A percentile compares a stretch with the other conserved stretches of the same genome.
Evolutionary conservation across 2,888 invertebrate species (phyloP).

Genomic region (Zele albiditarsus): DNA sequence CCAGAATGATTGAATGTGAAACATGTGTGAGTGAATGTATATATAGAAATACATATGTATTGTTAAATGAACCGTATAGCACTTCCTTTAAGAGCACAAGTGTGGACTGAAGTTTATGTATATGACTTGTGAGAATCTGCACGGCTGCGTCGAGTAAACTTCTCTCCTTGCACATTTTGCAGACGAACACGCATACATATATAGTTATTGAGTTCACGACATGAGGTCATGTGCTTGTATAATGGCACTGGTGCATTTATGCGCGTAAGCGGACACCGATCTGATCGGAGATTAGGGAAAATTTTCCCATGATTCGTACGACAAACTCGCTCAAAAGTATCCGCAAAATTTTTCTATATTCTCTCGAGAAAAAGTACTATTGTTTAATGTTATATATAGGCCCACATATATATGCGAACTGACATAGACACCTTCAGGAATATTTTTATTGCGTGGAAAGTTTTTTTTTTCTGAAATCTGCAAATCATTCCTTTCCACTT

Average conservation of each 20-base stretch:
- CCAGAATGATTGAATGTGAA: background rate
- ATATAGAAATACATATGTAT: background rate
- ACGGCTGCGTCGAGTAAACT: conserved; percentile 9
- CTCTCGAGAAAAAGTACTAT: background rate
- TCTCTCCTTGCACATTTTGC: background rate
- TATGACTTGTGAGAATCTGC: background rate
- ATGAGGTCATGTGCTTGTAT: background rate
- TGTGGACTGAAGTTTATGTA: background rate
- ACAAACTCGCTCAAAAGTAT: background rate
- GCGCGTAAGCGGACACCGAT: conserved; percentile 34
- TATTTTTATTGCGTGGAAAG: background rate
- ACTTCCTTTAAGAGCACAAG: background rate
- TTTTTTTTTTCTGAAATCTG: too few species aligned
- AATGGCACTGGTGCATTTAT: conserved; percentile 28
- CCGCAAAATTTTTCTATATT: background rate
- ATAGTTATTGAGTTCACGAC: background rate
- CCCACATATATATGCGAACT: background rate
- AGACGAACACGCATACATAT: background rate
- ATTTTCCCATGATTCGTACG: background rate
- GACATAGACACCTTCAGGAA: background rate
- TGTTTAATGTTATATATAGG: background rate
- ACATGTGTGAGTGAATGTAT: background rate
- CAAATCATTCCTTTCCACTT: too few species aligned
- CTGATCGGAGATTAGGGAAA: conserved; percentile 31
- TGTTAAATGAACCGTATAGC: background rate